Evolutionary conservation across 2,888 invertebrate species (phyloP).

Genomic region (Synergus umbraculus): DNA sequence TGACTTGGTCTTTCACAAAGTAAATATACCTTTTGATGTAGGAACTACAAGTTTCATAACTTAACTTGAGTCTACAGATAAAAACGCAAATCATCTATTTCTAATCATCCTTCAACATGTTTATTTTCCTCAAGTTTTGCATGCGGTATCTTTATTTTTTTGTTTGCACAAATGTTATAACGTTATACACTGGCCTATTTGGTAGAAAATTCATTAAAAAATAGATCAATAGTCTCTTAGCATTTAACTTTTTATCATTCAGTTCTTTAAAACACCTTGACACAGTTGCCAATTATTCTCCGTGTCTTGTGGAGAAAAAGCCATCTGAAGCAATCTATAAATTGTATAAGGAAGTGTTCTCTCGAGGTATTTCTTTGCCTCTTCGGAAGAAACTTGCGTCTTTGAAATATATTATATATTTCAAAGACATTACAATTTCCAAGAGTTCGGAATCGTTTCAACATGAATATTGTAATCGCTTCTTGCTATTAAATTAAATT

Average conservation of each 20-base stretch:
- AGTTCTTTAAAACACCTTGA: conserved; percentile 3
- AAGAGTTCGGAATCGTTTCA: background rate
- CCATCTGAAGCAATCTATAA: conserved; percentile 1
- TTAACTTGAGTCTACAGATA: background rate
- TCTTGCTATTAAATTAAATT: background rate
- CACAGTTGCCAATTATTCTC: conserved; percentile 22
- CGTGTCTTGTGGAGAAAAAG: background rate
- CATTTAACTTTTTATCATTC: conserved; percentile 14
- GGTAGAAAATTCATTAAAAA: conserved; percentile 11
- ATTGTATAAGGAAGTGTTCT: conserved; percentile 15
- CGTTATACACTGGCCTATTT: conserved; percentile 11
- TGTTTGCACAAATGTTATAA: background rate
- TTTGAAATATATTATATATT: too few relatives aligned
- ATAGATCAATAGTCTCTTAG: conserved; percentile 4
- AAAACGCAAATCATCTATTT: too few relatives aligned
- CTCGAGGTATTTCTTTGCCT: background rate
- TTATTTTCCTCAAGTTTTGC: too few relatives aligned
- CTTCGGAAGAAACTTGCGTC: background rate
- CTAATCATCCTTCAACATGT: too few relatives aligned
- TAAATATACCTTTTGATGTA: background rate
- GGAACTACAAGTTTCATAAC: background rate
- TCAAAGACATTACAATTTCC: background rate
- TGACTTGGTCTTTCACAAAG: background rate
- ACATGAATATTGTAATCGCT: background rate
- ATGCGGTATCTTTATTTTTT: background rate